Conservation (phyloP, 2,797 vertebrate genomes). For the Mus caroli region DNA sequence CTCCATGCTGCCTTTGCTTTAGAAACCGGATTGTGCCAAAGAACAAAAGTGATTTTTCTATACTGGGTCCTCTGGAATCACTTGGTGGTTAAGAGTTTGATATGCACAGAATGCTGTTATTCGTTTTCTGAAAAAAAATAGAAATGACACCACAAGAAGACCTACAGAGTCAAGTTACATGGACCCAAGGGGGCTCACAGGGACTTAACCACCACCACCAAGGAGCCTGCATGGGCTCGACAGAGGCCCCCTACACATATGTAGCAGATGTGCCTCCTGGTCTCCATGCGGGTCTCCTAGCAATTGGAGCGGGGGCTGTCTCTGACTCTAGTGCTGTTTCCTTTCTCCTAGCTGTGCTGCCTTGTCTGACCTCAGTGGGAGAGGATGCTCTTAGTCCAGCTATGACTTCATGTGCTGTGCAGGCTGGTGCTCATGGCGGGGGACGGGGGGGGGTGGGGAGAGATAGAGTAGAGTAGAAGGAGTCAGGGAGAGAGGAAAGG, state of each 20-base stretch:
- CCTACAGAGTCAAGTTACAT: neutral
- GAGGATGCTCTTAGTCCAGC: neutral
- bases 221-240: neutral
- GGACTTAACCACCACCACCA: neutral
- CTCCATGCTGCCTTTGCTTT: neutral
- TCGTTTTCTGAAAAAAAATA: neutral
- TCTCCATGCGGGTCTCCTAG: neutral
- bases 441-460: no score
- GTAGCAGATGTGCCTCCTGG: neutral
- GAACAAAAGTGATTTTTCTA: conserved; percentile 14
- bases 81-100: neutral
- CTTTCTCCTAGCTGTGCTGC: neutral
- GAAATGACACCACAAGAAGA: neutral
- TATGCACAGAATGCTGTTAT: neutral
- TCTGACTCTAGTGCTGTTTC: neutral
- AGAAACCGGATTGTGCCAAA: neutral
- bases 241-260: neutral
- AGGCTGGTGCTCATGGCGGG: neutral
- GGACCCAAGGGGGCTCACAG: neutral
- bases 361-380: neutral
- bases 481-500: neutral
- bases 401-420: neutral
- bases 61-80: neutral
- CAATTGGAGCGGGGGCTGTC: neutral
- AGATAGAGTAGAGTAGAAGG: neutral